A percentile compares a stretch with the other conserved stretches of the same genome.
phyloP scores from a whole-genome alignment of 2,888 invertebrate genomes.

The Acanthosoma haemorrhoidale region DNA sequence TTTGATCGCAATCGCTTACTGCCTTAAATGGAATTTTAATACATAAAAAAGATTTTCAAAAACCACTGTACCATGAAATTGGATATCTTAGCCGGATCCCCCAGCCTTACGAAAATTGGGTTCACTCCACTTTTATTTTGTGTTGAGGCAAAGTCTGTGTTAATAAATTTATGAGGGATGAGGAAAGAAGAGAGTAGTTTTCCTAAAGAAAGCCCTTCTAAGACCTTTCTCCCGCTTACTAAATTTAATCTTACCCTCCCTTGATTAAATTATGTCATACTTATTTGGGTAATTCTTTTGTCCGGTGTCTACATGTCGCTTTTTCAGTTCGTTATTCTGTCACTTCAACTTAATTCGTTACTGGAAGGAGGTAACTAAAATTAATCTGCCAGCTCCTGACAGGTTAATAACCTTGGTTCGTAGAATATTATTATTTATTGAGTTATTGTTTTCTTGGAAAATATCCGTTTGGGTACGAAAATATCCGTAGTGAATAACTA shows the following conservation, averaged over 20 bases:
- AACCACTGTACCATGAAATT: not conserved
- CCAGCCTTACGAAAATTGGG: too few species aligned
- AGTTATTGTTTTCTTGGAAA: too few species aligned
- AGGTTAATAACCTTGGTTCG: too few species aligned
- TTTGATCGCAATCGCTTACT: too few species aligned
- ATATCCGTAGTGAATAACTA: too few species aligned
- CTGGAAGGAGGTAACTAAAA: too few species aligned
- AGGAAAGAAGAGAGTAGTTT: too few species aligned
- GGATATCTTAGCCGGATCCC: not conserved
- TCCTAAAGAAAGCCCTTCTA: not conserved
- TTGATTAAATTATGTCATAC: slow-evolving; percentile 1
- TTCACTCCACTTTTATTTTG: not conserved
- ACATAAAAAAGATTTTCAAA: too few species aligned
- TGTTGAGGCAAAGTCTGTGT: not conserved
- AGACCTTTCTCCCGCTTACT: not conserved
- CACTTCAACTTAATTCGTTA: slow-evolving; percentile 1
- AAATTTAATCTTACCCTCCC: not conserved
- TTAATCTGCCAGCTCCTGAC: too few species aligned
- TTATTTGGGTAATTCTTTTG: not conserved
- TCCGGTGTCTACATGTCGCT: not conserved
- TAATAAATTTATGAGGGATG: not conserved
- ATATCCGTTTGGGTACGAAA: too few species aligned
- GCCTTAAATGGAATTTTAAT: too few species aligned
- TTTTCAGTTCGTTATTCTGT: not conserved
- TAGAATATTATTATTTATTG: too few species aligned